Percentiles rank a stretch among this genome's conserved stretches.
Conservation (phyloP, 2,888 invertebrate species). For the Acronicta aceris region DNA sequence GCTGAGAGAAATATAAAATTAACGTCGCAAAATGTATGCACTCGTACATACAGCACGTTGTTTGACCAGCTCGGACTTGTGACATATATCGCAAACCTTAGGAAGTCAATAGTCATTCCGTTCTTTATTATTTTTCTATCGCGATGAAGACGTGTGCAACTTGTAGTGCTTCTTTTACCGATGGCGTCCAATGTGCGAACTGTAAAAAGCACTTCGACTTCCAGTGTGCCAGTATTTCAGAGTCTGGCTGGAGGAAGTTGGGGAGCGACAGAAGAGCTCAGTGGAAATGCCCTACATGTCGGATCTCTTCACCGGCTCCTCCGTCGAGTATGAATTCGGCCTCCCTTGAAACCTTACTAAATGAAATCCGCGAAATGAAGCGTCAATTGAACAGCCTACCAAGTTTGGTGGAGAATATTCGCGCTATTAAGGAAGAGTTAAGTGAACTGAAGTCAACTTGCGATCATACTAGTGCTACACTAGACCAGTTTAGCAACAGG, state of each 20-base stretch:
- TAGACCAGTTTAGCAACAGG: neutral
- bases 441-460: neutral
- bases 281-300: neutral
- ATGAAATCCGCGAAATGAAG: constrained; percentile 6
- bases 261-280: too few relatives aligned
- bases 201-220: neutral
- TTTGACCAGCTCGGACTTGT: too few relatives aligned
- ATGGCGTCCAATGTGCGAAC: neutral
- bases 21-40: too few relatives aligned
- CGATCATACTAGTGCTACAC: too few relatives aligned
- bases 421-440: constrained; percentile 1
- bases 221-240: neutral
- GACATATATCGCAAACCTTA: too few relatives aligned
- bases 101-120: too few relatives aligned
- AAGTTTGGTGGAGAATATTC: neutral
- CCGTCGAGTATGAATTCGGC: neutral
- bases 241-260: constrained; percentile 5
- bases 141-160: too few relatives aligned
- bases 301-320: neutral
- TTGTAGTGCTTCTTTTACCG: too few relatives aligned
- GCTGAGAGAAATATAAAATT: too few relatives aligned
- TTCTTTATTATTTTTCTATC: too few relatives aligned
- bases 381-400: neutral
- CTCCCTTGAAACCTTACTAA: neutral
- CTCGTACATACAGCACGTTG: too few relatives aligned